Conservation (phyloP, 2,888 invertebrate genomes). For the Acheta domesticus region DNA sequence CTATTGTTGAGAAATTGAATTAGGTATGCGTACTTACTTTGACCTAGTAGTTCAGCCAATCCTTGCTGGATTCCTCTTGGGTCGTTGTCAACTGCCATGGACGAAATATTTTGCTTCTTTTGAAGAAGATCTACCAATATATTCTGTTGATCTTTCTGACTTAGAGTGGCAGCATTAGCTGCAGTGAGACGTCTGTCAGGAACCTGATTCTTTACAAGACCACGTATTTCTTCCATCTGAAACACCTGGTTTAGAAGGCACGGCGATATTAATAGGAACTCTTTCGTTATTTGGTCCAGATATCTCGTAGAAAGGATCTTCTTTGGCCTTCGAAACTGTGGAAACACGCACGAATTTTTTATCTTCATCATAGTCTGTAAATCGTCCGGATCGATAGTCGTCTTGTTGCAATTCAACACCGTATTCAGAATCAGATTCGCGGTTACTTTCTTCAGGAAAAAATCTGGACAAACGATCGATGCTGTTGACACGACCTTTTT, state of each 20-base stretch:
- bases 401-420: not conserved
- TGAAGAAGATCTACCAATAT: not conserved
- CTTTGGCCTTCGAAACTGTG: not conserved
- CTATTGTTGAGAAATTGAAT: too few relatives aligned
- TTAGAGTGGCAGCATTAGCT: not conserved
- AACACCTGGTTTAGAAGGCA: not conserved
- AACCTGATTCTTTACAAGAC: not conserved
- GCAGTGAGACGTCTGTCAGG: not conserved
- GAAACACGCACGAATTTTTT: not conserved
- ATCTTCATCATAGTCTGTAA: not conserved
- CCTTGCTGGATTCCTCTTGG: conserved; percentile 34
- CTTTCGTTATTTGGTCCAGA: not conserved
- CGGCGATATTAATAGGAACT: not conserved
- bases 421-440: not conserved
- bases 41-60: conserved; percentile 33
- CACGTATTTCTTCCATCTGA: not conserved
- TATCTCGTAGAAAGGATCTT: not conserved
- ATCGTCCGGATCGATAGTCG: not conserved
- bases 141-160: not conserved
- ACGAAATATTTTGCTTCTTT: not conserved
- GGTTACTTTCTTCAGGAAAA: not conserved
- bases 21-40: conserved; percentile 33
- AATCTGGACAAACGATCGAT: not conserved
- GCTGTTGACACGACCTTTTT: not conserved
- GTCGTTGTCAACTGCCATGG: not conserved